Evolutionary conservation across 2,888 invertebrate genomes (phyloP).

Genomic region (Onthophagus sagittarius): DNA sequence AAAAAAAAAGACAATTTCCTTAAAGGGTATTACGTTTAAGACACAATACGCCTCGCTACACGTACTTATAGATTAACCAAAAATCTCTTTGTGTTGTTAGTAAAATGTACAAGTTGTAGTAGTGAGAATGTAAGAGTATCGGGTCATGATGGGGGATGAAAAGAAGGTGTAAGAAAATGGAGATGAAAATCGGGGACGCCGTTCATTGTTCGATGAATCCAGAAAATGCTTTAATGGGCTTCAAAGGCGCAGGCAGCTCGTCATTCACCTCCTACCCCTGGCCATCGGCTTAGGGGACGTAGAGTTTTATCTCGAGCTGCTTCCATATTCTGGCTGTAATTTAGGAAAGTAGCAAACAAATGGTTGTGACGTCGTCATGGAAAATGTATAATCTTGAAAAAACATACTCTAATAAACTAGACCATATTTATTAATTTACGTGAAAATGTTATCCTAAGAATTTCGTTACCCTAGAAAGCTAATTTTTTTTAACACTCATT

Average conservation of each 20-base stretch:
- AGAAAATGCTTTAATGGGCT: conserved; percentile 20
- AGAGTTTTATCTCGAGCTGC: conserved; percentile 23
- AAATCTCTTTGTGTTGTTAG: neutral
- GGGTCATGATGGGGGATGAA: neutral
- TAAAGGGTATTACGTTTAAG: neutral
- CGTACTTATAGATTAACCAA: neutral
- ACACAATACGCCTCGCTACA: neutral
- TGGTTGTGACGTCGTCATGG: conserved; percentile 18
- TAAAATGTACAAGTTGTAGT: neutral
- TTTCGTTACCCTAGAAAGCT: too few relatives aligned
- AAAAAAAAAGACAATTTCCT: neutral
- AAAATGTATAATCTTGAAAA: conserved; percentile 20
- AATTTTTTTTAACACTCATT: too few relatives aligned
- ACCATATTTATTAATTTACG: too few relatives aligned
- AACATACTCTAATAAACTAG: conserved; percentile 13
- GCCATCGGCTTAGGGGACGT: conserved; percentile 21
- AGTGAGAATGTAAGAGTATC: neutral
- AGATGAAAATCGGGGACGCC: neutral
- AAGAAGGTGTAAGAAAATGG: neutral
- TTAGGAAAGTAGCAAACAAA: conserved; percentile 25
- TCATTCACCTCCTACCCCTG: neutral
- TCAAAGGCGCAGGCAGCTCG: conserved; percentile 14
- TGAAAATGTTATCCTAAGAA: too few relatives aligned
- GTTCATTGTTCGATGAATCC: conserved; percentile 24
- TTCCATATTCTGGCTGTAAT: conserved; percentile 27